These are phyloP conservation scores for Linnaemya vulpina DNA, from an alignment of 2,888 invertebrate species.

Conservation along the genomic window DNA sequence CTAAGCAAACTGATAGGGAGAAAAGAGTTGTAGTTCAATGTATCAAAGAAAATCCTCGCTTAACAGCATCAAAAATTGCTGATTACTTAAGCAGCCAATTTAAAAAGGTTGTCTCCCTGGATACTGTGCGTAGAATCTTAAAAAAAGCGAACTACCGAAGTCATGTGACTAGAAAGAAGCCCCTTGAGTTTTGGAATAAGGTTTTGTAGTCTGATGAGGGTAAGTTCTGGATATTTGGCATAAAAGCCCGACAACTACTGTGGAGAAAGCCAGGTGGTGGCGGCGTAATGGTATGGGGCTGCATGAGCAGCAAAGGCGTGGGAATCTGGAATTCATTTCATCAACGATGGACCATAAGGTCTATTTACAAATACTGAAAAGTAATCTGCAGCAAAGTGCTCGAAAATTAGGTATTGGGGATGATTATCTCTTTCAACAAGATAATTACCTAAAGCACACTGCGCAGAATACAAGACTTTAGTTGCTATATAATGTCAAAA, in stretches of 20 bases:
- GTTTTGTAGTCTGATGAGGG: slow-evolving; percentile 32
- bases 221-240: slow-evolving; percentile 35
- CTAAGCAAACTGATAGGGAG: not conserved
- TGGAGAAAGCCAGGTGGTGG: slow-evolving; percentile 22
- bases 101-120: slow-evolving; percentile 24
- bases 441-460: too few species aligned
- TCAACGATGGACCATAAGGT: too few species aligned
- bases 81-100: slow-evolving; percentile 8
- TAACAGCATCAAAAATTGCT: slow-evolving; percentile 42
- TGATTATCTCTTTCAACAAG: too few species aligned
- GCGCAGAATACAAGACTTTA: too few species aligned
- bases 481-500: slow-evolving; percentile 7
- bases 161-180: slow-evolving; percentile 35
- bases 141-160: slow-evolving; percentile 25
- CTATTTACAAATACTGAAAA: too few species aligned
- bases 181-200: slow-evolving; percentile 36
- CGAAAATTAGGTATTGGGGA: too few species aligned
- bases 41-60: slow-evolving; percentile 28
- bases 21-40: slow-evolving; percentile 36
- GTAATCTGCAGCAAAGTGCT: too few species aligned
- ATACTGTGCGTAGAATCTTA: slow-evolving; percentile 29
- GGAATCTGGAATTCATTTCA: too few species aligned
- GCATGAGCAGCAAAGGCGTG: slow-evolving; percentile 1
- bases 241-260: slow-evolving; percentile 11
- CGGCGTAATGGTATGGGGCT: slow-evolving; percentile 30